phyloP scores from a whole-genome alignment of 2,797 vertebrate species.

The Gastrophryne carolinensis region DNA sequence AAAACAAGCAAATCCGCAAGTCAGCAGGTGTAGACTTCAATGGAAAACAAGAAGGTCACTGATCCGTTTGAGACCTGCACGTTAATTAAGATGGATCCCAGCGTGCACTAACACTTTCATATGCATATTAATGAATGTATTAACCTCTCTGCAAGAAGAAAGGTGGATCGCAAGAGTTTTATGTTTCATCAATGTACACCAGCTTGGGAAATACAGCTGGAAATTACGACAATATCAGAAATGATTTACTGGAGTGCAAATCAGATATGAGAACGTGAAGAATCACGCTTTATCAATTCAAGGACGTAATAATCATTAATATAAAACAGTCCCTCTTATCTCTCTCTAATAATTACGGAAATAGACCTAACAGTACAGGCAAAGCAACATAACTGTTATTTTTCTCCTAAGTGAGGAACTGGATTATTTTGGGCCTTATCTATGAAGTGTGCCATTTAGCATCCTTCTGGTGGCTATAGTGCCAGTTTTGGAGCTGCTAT shows the following conservation, averaged over 20 bases:
- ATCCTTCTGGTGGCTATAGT: no score
- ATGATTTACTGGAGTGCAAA: neutral
- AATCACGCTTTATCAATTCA: neutral
- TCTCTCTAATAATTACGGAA: no score
- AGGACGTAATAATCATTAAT: neutral
- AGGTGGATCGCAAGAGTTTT: neutral
- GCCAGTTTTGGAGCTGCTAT: no score
- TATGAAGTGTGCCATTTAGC: no score
- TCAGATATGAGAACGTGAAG: neutral
- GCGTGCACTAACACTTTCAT: neutral
- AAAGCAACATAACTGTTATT: neutral
- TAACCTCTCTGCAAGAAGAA: neutral
- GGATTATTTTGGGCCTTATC: no score
- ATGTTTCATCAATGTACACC: neutral
- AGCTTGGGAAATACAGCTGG: neutral
- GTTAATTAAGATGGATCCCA: conserved; percentile 33
- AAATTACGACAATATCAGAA: neutral
- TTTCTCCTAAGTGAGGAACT: neutral
- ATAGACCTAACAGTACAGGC: neutral
- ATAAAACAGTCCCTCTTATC: no score
- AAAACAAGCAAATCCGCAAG: neutral
- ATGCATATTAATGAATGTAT: conserved; percentile 28
- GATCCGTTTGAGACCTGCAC: conserved; percentile 11
- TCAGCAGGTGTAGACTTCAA: conserved; percentile 3
- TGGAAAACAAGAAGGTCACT: conserved; percentile 11